phyloP scores from a whole-genome alignment of 2,888 invertebrate species.

The Platypus cylindrus region DNA sequence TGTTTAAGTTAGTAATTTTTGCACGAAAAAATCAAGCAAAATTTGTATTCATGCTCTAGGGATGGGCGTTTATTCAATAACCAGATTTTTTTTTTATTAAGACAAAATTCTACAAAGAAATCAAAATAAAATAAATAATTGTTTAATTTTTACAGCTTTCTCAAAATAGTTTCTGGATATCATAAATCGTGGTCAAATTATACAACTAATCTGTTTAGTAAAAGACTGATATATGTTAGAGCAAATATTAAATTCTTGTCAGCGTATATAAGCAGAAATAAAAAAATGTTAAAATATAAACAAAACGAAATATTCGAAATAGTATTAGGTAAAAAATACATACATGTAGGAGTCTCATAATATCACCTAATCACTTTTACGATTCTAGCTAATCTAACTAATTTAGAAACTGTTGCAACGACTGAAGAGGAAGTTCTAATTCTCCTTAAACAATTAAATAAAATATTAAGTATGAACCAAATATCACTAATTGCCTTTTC shows the following conservation, averaged over 20 bases:
- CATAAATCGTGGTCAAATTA: constrained; percentile 34
- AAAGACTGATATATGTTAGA: constrained; percentile 48
- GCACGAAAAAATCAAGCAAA: neutral
- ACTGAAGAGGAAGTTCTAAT: constrained; percentile 37
- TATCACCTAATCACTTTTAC: neutral
- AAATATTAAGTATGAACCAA: constrained; percentile 29
- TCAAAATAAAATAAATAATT: too few relatives aligned
- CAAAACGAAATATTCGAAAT: constrained; percentile 37
- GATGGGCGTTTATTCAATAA: too few relatives aligned
- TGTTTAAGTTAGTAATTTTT: constrained; percentile 40
- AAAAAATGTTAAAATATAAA: constrained; percentile 37
- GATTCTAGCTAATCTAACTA: constrained; percentile 36
- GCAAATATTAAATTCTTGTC: constrained; percentile 46
- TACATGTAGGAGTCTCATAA: neutral
- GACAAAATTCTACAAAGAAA: too few relatives aligned
- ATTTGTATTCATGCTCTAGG: too few relatives aligned
- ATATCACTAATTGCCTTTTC: constrained; percentile 27
- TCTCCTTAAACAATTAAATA: constrained; percentile 40
- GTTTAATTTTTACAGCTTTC: constrained; percentile 44
- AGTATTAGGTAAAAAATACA: constrained; percentile 22
- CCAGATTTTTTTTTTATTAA: too few relatives aligned
- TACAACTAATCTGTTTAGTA: constrained; percentile 34
- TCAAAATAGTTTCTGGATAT: constrained; percentile 49
- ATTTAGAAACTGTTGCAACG: constrained; percentile 39
- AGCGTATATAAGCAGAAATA: constrained; percentile 41